Conservation (phyloP, 2,113 vertebrate genomes). For the Chauna torquata region DNA sequence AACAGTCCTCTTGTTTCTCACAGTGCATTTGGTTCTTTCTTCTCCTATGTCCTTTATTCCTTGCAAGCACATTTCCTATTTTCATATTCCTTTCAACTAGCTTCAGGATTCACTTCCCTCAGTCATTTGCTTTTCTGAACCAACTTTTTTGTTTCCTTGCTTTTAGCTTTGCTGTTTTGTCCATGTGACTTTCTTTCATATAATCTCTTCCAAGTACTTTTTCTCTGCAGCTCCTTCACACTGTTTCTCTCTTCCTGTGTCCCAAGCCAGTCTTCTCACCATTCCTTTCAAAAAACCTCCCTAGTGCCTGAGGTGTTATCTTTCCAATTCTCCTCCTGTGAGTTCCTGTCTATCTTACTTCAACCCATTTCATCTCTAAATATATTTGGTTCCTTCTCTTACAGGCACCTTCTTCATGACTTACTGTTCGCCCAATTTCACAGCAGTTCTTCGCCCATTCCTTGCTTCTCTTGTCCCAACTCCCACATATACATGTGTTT, state of each 20-base stretch:
- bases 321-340: neutral
- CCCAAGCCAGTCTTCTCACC: neutral
- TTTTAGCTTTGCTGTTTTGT: neutral
- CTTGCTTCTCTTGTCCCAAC: neutral
- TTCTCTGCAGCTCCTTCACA: neutral
- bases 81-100: neutral
- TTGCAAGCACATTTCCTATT: neutral
- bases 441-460: neutral
- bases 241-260: neutral
- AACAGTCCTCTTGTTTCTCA: neutral
- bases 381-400: neutral
- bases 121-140: neutral
- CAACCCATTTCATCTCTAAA: neutral
- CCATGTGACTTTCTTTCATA: neutral
- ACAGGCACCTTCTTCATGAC: neutral
- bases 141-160: neutral
- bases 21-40: neutral
- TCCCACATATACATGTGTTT: neutral
- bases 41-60: neutral
- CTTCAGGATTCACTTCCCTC: neutral
- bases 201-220: neutral
- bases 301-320: neutral
- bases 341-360: neutral
- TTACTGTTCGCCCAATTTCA: neutral
- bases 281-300: neutral